Evolutionary conservation across 2,113 vertebrate genomes (phyloP), one percentile per base, ranked within the genome.

Genomic region (Aphyosemion australe): DNA sequence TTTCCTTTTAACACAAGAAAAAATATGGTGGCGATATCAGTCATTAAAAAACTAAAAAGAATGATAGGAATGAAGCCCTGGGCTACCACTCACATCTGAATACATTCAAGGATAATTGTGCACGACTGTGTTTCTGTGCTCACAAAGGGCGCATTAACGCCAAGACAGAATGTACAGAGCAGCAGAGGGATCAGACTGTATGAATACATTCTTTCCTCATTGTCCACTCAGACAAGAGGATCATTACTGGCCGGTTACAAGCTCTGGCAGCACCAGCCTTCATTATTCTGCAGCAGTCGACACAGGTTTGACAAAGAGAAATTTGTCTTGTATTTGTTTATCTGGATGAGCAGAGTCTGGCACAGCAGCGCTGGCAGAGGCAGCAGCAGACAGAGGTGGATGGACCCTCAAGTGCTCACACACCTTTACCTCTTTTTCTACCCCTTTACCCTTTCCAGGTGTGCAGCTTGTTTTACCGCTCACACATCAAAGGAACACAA

Each of bases 401-500:
- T 37, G 59, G 80, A 72, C 76, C 42, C 70, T 80, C 66, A 69
- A 52, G 69, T 16, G 51, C 62, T 67, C 66, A 41, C 46, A 72
- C 62, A 43, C 61, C 54, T 67, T 0, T 72, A 31, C 16, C 26
- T 41, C 31, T n/a, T 49, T 60, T 54, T 59, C 46, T 14, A 48
- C 69, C 61, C 60, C 61, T 61, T 8, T 4, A 16, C 34, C 47
- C 86, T 86, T 90, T 91, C 89, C 72, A 95, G 93, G 92, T 95
- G 94, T 92, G 92, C 88, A 12, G 78, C 67, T 85, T 93, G 11
- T 45, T 92, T 89, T 92, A 87, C 91, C 77, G 92, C 89, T 72
- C 74, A 70, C 87, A 91, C 92, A 94, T 94, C 93, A 94, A 94
- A 94, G 93, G 90, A 85, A 89, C 89, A 46, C 4, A n/a, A 9